A percentile compares a stretch with the other conserved stretches of the same genome.
Conservation (phyloP, 1,140 invertebrate genomes). For the Pachyrhynchus sulphureomaculatus region DNA sequence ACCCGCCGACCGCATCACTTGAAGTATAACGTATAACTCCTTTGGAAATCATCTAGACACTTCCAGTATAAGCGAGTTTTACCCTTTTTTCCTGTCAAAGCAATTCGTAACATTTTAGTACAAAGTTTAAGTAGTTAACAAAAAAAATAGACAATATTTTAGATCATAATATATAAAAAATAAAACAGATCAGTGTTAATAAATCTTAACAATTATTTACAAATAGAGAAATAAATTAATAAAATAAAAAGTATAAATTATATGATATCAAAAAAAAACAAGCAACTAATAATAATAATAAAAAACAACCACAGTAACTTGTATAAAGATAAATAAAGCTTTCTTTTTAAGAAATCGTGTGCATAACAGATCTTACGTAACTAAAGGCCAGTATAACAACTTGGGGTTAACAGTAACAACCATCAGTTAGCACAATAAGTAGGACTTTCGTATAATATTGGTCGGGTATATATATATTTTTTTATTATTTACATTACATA, state of each 20-base stretch:
- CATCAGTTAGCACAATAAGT: background rate
- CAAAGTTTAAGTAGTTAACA: background rate
- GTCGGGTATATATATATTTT: too few species aligned
- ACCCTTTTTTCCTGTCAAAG: too few species aligned
- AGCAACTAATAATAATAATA: too few species aligned
- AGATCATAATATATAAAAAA: constrained; percentile 10
- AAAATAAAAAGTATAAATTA: constrained; percentile 25
- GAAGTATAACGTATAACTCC: too few species aligned
- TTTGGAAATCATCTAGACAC: too few species aligned
- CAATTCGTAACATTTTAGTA: too few species aligned
- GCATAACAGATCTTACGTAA: constrained; percentile 2
- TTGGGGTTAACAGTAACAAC: background rate
- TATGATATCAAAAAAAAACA: constrained; percentile 17
- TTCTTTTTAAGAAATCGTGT: constrained; percentile 16
- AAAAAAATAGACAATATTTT: constrained; percentile 3
- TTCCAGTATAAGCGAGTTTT: too few species aligned
- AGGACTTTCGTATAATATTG: too few species aligned
- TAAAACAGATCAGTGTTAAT: constrained; percentile 15
- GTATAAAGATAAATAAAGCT: constrained; percentile 19
- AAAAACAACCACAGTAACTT: constrained; percentile 21
- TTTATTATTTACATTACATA: too few species aligned
- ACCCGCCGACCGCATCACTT: too few species aligned
- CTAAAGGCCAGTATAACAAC: background rate
- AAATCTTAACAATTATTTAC: constrained; percentile 21
- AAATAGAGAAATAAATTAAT: constrained; percentile 17